Percentiles rank a stretch among this genome's conserved stretches.
phyloP scores from a whole-genome alignment of 2,113 vertebrate species.

The Elephas maximus region DNA sequence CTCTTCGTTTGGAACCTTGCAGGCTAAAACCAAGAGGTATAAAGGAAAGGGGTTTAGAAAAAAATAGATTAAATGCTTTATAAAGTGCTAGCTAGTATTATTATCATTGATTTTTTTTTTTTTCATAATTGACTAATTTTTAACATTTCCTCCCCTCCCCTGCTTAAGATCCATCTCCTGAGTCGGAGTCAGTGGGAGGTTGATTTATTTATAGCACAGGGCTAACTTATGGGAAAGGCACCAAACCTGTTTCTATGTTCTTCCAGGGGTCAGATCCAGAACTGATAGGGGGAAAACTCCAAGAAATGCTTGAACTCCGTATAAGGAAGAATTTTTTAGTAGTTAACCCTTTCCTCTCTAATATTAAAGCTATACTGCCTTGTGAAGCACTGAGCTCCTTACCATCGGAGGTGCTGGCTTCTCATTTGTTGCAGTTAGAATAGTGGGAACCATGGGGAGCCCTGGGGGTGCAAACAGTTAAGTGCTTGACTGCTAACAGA shows the following conservation, averaged over 20 bases:
- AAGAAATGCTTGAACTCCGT: not conserved
- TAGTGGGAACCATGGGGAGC: not conserved
- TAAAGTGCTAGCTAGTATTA: not conserved
- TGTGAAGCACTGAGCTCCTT: not conserved
- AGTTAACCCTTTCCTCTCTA: not conserved
- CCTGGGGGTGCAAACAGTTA: not conserved
- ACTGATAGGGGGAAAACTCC: not conserved
- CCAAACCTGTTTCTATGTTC: not conserved
- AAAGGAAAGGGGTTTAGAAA: not conserved
- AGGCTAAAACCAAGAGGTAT: not conserved
- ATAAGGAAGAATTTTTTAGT: not conserved
- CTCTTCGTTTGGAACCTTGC: slow-evolving; percentile 7
- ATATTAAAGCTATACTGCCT: not conserved
- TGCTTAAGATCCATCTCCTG: not conserved
- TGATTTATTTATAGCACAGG: not conserved
- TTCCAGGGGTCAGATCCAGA: not conserved
- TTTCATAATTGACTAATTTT: not conserved
- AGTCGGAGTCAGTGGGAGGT: not conserved
- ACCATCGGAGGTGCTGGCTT: not conserved
- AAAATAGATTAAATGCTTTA: not conserved
- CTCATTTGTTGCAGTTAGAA: not conserved
- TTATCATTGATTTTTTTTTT: not conserved
- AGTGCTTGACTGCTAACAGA: not conserved
- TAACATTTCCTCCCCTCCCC: not conserved
- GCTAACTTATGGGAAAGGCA: slow-evolving; percentile 2